Evolutionary conservation across 2,797 vertebrate species (phyloP).

Genomic region (Parotocinclus haroldoi): DNA sequence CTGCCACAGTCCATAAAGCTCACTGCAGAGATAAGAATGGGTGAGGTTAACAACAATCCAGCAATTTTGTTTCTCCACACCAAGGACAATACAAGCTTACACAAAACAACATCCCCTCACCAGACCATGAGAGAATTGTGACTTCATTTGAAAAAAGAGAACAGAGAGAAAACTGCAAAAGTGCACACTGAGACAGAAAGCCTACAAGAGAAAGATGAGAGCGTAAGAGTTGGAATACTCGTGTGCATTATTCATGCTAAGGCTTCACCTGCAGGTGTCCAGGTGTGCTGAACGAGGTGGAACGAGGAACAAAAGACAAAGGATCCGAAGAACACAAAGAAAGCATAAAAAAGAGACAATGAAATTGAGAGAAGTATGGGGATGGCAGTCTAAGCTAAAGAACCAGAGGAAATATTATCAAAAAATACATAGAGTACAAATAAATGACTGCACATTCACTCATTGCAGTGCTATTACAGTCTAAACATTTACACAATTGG

Average conservation of each 20-base stretch:
- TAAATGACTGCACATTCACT: constrained; percentile 44
- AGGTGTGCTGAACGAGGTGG: constrained; percentile 41
- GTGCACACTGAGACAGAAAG: constrained; percentile 6
- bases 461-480: constrained; percentile 50
- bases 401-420: constrained; percentile 42
- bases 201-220: background rate
- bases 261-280: constrained; percentile 49
- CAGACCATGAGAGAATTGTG: constrained; percentile 38
- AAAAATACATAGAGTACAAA: constrained; percentile 38
- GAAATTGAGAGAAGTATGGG: constrained; percentile 3
- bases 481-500: constrained; percentile 46
- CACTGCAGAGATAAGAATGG: constrained; percentile 54
- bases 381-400: constrained; percentile 17
- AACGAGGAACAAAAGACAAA: constrained; percentile 12
- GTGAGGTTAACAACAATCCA: constrained; percentile 10
- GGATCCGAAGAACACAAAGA: constrained; percentile 25
- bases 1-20: constrained; percentile 76
- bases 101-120: constrained; percentile 39
- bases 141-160: constrained; percentile 40
- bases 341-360: constrained; percentile 19
- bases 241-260: constrained; percentile 51
- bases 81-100: constrained; percentile 34
- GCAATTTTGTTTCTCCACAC: constrained; percentile 24
- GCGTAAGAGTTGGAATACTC: constrained; percentile 32
- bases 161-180: constrained; percentile 24